Conservation (phyloP, 2,888 invertebrate genomes). For the Orgyia antiqua region DNA sequence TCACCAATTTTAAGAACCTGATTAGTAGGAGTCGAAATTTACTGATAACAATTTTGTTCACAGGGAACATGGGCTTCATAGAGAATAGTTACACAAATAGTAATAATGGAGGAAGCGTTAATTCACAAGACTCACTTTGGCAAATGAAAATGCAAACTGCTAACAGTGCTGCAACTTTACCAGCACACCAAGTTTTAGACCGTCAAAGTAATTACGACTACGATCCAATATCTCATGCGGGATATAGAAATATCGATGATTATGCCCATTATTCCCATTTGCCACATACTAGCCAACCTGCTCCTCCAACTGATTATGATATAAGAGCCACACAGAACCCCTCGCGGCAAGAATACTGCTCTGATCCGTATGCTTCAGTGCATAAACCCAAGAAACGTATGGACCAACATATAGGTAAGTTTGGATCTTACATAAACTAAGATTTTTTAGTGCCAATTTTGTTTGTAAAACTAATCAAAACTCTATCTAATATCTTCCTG, state of each 20-base stretch:
- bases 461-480: too few species aligned
- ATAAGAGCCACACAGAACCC: slow-evolving; percentile 87
- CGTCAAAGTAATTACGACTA: slow-evolving; percentile 83
- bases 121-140: slow-evolving; percentile 96
- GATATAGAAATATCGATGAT: slow-evolving; percentile 89
- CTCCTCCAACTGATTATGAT: slow-evolving; percentile 82
- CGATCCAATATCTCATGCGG: slow-evolving; percentile 89
- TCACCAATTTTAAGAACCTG: too few species aligned
- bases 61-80: slow-evolving; percentile 92
- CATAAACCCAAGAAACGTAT: slow-evolving; percentile 93
- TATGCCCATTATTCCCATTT: slow-evolving; percentile 91
- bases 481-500: too few species aligned
- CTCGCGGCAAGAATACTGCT: slow-evolving; percentile 91
- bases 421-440: too few species aligned
- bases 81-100: slow-evolving; percentile 96
- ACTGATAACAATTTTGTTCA: slow-evolving; percentile 17
- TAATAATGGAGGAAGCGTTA: slow-evolving; percentile 96
- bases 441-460: too few species aligned
- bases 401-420: slow-evolving; percentile 90
- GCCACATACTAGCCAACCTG: slow-evolving; percentile 58
- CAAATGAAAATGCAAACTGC: slow-evolving; percentile 94
- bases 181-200: slow-evolving; percentile 75
- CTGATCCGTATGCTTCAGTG: slow-evolving; percentile 92
- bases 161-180: slow-evolving; percentile 80
- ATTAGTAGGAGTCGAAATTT: too few species aligned